Evolutionary conservation across 2,888 invertebrate genomes (phyloP), one percentile per base, ranked within the genome.

Genomic region (Phragmatobia fuliginosa): DNA sequence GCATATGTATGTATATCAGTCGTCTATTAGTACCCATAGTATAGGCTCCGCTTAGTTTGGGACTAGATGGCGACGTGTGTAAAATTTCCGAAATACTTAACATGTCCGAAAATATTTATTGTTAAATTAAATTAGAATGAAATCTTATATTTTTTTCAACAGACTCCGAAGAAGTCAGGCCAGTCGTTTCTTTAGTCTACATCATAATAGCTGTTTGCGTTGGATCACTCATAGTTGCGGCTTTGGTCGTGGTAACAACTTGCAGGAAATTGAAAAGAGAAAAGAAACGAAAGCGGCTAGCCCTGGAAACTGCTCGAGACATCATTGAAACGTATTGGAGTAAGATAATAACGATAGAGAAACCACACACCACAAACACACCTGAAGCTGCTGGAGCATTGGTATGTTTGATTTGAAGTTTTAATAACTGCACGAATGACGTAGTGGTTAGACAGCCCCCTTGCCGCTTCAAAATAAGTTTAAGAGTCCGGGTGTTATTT

Each of bases 311-410:
- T 0, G 97, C 97, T 0, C 93, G 97, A 66, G 97, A 97, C 0
- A 97, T 97, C 21, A 97, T 98, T 1, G 97, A 97, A 5, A 98
- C 98, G 41, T 98, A 98, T 80, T 98, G 98, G 98, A 98, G 98
- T 0, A 98, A 98, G 91, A 98, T 98, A 88, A 97, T 98, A 2
- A 97, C 98, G 21, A 97, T 98, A 7, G 98, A 98, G 88, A 98
- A 98, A 85, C 97, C 97, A 56, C 96, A 95, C 60, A 94, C 96
- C 67, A 96, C 96, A 33, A 97, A 97, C 67, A 94, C 90, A 62
- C 88, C 95, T 70, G 95, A 96, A 83, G 95, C 96, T 76, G 95
- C 95, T 31, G 96, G 96, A 83, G 96, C 96, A 56, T 88, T 97
- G 91, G 96, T 96, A 87, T 93, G 92, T 41, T 21, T 11, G 1